Conservation (phyloP, 2,888 invertebrate species). For the Meghimatium bilineatum region DNA sequence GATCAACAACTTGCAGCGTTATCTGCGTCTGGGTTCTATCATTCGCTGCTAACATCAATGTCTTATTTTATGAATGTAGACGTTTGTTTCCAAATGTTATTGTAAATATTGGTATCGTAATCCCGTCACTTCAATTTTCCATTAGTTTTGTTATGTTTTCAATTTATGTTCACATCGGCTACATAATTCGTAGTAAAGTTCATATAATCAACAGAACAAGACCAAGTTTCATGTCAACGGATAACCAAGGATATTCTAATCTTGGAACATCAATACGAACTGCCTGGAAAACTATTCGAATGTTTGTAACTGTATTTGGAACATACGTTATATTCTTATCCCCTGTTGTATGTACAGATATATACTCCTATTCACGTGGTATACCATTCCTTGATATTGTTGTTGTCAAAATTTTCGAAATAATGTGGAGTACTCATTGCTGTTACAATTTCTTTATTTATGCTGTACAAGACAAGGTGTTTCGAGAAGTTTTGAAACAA, state of each 20-base stretch:
- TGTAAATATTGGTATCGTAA: not conserved
- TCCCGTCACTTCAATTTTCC: not conserved
- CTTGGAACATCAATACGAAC: too few species aligned
- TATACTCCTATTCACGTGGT: not conserved
- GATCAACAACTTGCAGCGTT: not conserved
- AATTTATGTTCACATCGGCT: too few species aligned
- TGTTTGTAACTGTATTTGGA: too few species aligned
- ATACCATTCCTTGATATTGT: not conserved
- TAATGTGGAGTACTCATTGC: not conserved
- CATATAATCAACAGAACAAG: too few species aligned
- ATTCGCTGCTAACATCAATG: not conserved
- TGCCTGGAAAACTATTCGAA: too few species aligned
- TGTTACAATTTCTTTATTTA: conserved; percentile 12
- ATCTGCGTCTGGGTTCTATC: not conserved
- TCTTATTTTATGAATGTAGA: not conserved
- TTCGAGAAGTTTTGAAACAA: not conserved
- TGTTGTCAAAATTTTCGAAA: too few species aligned
- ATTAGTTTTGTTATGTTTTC: too few species aligned
- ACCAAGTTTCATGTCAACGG: too few species aligned
- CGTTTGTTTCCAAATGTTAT: too few species aligned
- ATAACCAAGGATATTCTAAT: too few species aligned
- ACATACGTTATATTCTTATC: not conserved
- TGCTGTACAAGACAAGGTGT: not conserved
- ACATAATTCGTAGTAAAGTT: too few species aligned
- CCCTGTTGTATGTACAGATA: not conserved